Conservation (phyloP, 2,797 vertebrate species). For the Pseudochaenichthys georgianus region DNA sequence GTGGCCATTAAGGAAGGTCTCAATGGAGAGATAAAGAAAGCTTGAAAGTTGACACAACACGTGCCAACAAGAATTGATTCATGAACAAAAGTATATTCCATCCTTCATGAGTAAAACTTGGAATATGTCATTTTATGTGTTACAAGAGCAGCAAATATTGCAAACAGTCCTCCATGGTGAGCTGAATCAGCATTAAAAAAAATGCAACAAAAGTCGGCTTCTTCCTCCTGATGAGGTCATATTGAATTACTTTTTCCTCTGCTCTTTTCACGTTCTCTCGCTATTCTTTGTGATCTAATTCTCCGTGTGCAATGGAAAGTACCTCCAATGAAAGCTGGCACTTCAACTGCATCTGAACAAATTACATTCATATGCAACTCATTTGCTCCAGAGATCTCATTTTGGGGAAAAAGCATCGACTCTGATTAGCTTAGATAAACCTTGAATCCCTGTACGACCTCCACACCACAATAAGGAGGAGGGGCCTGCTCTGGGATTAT, state of each 20-base stretch:
- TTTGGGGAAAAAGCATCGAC: not conserved
- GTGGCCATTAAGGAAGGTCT: not conserved
- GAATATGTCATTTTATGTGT: not conserved
- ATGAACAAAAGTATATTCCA: not conserved
- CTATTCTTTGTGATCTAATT: conserved; percentile 22
- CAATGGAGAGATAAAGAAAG: not conserved
- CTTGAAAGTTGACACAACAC: not conserved
- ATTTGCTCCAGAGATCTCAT: conserved; percentile 16
- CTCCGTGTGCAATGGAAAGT: conserved; percentile 17
- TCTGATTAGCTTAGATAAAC: not conserved
- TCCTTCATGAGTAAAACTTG: not conserved
- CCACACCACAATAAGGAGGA: not conserved
- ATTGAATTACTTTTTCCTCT: conserved; percentile 11
- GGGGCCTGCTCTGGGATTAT: not conserved
- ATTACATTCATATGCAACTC: conserved; percentile 28
- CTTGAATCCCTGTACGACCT: not conserved
- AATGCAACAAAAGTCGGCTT: not conserved
- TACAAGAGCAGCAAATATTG: conserved; percentile 4
- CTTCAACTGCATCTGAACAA: conserved; percentile 17
- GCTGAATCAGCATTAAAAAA: not conserved
- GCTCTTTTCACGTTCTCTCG: not conserved
- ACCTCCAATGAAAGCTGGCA: conserved; percentile 19
- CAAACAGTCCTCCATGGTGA: conserved; percentile 1
- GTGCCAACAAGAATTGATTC: not conserved
- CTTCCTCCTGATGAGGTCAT: conserved; percentile 10